Evolutionary conservation across 1,140 invertebrate species (phyloP).

Genomic region (Drosophila burlai): DNA sequence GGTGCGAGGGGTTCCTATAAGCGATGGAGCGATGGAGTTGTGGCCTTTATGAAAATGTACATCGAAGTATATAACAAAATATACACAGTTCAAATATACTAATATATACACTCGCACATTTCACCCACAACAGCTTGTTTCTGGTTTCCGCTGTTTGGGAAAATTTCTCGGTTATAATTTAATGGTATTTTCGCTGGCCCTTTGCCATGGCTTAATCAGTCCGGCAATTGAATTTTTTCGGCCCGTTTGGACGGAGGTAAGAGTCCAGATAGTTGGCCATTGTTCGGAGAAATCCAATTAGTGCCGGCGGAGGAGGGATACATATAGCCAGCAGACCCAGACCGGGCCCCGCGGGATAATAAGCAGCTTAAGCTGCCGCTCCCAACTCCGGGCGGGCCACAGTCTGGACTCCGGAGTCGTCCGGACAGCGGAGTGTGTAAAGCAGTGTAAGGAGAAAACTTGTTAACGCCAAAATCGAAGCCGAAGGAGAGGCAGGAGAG

Average conservation of each 20-base stretch:
- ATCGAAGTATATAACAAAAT: too few relatives aligned
- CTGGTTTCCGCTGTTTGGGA: not conserved
- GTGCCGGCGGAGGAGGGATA: slow-evolving; percentile 22
- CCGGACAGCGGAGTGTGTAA: slow-evolving; percentile 31
- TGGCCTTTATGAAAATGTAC: too few relatives aligned
- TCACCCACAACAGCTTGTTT: not conserved
- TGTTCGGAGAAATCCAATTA: slow-evolving; percentile 69
- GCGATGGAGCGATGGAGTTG: slow-evolving; percentile 34
- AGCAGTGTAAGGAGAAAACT: slow-evolving; percentile 61
- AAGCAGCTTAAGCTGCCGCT: slow-evolving; percentile 70
- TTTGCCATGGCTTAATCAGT: slow-evolving; percentile 36
- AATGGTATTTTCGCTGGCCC: slow-evolving; percentile 12
- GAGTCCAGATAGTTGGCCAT: slow-evolving; percentile 37
- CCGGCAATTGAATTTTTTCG: slow-evolving; percentile 36
- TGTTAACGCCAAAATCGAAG: slow-evolving; percentile 72
- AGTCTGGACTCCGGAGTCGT: slow-evolving; percentile 2
- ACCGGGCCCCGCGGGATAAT: slow-evolving; percentile 60
- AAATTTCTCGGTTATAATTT: not conserved
- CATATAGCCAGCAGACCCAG: not conserved
- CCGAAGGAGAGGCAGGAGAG: slow-evolving; percentile 10
- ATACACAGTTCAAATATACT: too few relatives aligned
- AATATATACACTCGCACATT: too few relatives aligned
- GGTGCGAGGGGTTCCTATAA: slow-evolving; percentile 97
- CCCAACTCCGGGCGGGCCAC: not conserved
- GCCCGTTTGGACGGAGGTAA: slow-evolving; percentile 5